Evolutionary conservation across 2,113 vertebrate genomes (phyloP), one percentile per base, ranked within the genome.

Genomic region (Tachysurus vachellii): DNA sequence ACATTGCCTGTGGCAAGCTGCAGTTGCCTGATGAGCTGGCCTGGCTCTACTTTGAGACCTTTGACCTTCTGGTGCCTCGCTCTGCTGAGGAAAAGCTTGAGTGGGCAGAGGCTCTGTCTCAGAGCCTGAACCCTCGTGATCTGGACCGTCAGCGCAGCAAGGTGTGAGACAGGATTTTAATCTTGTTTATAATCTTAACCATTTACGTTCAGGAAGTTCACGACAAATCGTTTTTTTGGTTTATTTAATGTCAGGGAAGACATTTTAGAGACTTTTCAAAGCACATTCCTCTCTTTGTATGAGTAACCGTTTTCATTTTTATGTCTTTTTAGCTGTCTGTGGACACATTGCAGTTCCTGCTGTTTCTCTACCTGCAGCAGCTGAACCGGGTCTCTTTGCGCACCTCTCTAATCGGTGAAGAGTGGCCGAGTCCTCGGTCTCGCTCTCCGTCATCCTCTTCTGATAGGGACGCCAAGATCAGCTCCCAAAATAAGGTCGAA

Each of bases 41-140:
- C 0, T 99, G 98, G 98, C 95, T 99, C 31, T 99, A 99, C 93
- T 98, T 99, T 76, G 97, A 99, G 92, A 95, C 96, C 10, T 99
- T 97, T 88, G 96, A 96, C 91, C 94, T 96, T 54, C 93, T 99
- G 42, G 66, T 89, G 0, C 90, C 89, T 21, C 94, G 89, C 53
- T 88, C 93, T 0, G 91, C 96, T 0, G 91, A 95, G 36, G 90
- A 95, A 73, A 95, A 95, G 70, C 94, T 99, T 42, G 96, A 96
- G 89, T 94, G 97, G 96, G 98, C 97, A 0, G 98, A 99, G 90
- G 88, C 93, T 23, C 91, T 96, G 16, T 98, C 97, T 12, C 96
- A 95, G 89, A 97, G 97, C 82, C 44, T 84, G 4, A 93, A 90
- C 31, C 95, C 95, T 75, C 95, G 94, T 2, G 96, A 99, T 90